Percentiles rank a stretch among this genome's conserved stretches.
phyloP scores from a whole-genome alignment of 2,113 vertebrate species.

The Salminus brasiliensis region DNA sequence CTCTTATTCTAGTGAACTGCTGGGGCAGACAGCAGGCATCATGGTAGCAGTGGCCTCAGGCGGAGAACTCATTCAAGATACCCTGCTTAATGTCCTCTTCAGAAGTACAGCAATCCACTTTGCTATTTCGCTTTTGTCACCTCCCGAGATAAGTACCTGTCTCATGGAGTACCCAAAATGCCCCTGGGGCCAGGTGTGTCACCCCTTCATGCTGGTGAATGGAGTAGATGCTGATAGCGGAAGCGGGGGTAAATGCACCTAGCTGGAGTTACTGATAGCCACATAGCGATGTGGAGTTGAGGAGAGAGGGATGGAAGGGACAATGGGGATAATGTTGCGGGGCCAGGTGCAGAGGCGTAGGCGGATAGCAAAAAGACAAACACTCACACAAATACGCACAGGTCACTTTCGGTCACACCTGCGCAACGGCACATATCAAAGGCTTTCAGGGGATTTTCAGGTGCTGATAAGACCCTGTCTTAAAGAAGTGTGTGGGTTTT shows the following conservation, averaged over 20 bases:
- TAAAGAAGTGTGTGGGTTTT: background rate
- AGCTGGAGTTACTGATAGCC: slow-evolving; percentile 15
- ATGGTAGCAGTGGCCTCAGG: background rate
- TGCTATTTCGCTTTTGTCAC: background rate
- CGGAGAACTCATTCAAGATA: no score
- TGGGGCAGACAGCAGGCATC: background rate
- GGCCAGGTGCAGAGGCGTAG: slow-evolving; percentile 40
- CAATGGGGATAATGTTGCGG: slow-evolving; percentile 30
- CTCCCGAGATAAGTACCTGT: slow-evolving; percentile 15
- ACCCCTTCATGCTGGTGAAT: slow-evolving; percentile 46
- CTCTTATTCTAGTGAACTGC: slow-evolving; percentile 14
- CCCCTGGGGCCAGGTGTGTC: slow-evolving; percentile 49
- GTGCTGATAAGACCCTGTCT: slow-evolving; percentile 49
- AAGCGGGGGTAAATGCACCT: background rate
- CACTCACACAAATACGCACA: slow-evolving; percentile 19
- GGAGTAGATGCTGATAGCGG: slow-evolving; percentile 22
- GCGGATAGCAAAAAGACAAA: slow-evolving; percentile 7
- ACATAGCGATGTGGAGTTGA: background rate
- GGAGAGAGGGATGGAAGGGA: slow-evolving; percentile 16
- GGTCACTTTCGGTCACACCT: slow-evolving; percentile 46
- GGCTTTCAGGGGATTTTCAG: slow-evolving; percentile 31
- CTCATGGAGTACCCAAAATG: slow-evolving; percentile 32
- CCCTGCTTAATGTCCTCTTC: slow-evolving; percentile 6
- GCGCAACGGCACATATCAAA: slow-evolving; percentile 36
- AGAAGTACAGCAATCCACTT: slow-evolving; percentile 5